phyloP scores from a whole-genome alignment of 1,140 invertebrate species.

The Elymnias hypermnestra region DNA sequence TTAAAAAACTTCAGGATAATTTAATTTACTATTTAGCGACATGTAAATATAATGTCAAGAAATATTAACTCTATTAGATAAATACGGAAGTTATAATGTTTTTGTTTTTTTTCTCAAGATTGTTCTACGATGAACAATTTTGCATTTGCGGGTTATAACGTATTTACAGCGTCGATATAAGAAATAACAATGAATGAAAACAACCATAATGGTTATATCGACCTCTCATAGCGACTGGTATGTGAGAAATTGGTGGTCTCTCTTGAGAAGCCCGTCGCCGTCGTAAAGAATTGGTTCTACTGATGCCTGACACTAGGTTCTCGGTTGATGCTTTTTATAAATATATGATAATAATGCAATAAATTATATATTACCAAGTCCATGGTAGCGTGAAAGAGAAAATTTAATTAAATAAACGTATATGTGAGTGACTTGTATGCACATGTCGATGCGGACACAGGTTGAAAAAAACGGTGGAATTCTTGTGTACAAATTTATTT shows the following conservation, averaged over 20 bases:
- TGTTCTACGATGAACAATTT: too few species aligned
- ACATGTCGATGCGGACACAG: not conserved
- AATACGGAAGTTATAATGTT: too few species aligned
- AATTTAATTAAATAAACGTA: constrained; percentile 11
- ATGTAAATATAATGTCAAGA: too few species aligned
- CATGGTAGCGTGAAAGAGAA: constrained; percentile 36
- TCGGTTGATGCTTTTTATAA: constrained; percentile 51
- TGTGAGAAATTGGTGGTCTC: constrained; percentile 63
- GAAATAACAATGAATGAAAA: not conserved
- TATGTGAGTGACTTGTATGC: not conserved
- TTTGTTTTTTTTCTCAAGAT: too few species aligned
- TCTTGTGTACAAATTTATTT: too few species aligned
- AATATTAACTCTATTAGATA: too few species aligned
- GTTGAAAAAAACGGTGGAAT: too few species aligned
- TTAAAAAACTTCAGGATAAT: too few species aligned
- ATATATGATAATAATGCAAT: not conserved
- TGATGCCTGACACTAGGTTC: constrained; percentile 52
- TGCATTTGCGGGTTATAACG: too few species aligned
- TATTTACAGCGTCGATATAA: too few species aligned
- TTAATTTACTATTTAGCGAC: too few species aligned
- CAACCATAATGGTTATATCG: not conserved
- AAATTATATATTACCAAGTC: constrained; percentile 19
- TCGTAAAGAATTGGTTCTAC: constrained; percentile 54
- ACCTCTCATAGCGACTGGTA: constrained; percentile 72
- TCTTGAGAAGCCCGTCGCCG: constrained; percentile 66